A percentile compares a stretch with the other conserved stretches of the same genome.
Evolutionary conservation across 1,140 invertebrate genomes (phyloP).

Genomic region (Plectrocnemia conspersa): DNA sequence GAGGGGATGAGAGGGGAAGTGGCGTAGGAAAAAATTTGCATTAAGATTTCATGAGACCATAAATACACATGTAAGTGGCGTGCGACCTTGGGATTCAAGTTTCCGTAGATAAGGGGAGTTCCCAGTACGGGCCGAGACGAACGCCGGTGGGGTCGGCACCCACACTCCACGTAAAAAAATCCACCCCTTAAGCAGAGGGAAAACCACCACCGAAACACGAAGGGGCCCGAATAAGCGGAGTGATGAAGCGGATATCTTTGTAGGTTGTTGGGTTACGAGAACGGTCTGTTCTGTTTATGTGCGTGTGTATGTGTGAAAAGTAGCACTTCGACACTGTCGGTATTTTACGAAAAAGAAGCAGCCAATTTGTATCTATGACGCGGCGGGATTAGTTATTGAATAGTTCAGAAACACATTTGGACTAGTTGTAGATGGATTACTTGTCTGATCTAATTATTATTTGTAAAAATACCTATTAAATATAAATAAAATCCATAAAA

Average conservation of each 20-base stretch:
- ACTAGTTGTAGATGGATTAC: no score
- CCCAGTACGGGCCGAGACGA: neutral
- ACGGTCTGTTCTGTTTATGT: conserved; percentile 1
- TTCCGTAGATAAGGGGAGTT: neutral
- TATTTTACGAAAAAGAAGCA: no score
- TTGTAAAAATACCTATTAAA: no score
- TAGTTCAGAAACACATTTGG: no score
- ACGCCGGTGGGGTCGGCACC: neutral
- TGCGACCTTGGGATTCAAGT: neutral
- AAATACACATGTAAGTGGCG: conserved; percentile 4
- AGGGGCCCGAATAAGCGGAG: neutral
- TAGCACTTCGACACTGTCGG: no score
- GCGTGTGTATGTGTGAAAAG: no score
- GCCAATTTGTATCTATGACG: no score
- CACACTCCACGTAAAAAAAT: neutral
- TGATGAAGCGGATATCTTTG: conserved; percentile 9
- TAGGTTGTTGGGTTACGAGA: conserved; percentile 2
- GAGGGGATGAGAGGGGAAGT: no score
- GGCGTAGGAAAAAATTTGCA: no score
- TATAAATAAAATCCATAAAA: no score
- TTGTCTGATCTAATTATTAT: no score
- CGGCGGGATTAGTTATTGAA: no score
- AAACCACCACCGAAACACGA: neutral
- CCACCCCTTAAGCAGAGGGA: neutral
- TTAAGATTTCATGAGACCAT: conserved; percentile 1